phyloP scores from a whole-genome alignment of 2,888 invertebrate species.

The Euclidia mi region DNA sequence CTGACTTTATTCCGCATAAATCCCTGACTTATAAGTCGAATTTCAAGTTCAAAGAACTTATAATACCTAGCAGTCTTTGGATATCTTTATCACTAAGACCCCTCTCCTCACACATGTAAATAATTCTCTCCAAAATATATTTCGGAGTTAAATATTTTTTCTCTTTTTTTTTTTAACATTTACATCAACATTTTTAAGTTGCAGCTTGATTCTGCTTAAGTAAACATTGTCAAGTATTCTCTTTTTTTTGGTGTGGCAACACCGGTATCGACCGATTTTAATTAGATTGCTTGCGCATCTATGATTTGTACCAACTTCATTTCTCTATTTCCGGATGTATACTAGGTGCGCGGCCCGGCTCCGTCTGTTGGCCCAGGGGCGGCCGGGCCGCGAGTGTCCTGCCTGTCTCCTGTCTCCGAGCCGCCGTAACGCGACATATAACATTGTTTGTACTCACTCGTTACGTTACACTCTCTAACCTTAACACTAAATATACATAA shows the following conservation, averaged over 20 bases:
- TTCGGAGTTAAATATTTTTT: constrained; percentile 84
- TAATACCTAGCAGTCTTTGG: constrained; percentile 90
- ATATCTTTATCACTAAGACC: constrained; percentile 89
- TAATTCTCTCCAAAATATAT: constrained; percentile 89
- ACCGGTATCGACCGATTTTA: constrained; percentile 49
- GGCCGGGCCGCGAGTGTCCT: constrained; percentile 39
- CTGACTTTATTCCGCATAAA: constrained; percentile 83
- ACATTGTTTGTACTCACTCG: constrained; percentile 85
- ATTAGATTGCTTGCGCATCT: constrained; percentile 47
- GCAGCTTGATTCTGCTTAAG: constrained; percentile 70
- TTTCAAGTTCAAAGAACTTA: constrained; percentile 84
- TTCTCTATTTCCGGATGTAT: constrained; percentile 46
- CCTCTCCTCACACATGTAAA: constrained; percentile 85
- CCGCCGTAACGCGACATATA: constrained; percentile 67
- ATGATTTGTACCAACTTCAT: constrained; percentile 56
- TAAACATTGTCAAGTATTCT: constrained; percentile 64
- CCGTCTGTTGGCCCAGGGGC: background rate
- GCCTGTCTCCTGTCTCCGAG: constrained; percentile 24
- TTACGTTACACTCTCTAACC: constrained; percentile 78
- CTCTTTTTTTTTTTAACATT: constrained; percentile 71
- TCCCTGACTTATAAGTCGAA: constrained; percentile 83
- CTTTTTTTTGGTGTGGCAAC: constrained; percentile 51
- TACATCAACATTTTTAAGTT: constrained; percentile 73
- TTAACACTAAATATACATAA: constrained; percentile 88
- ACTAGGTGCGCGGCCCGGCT: constrained; percentile 44